A percentile compares a stretch with the other conserved stretches of the same genome.
Conservation (phyloP, 2,888 invertebrate genomes). For the Drosophila villosipedis region DNA sequence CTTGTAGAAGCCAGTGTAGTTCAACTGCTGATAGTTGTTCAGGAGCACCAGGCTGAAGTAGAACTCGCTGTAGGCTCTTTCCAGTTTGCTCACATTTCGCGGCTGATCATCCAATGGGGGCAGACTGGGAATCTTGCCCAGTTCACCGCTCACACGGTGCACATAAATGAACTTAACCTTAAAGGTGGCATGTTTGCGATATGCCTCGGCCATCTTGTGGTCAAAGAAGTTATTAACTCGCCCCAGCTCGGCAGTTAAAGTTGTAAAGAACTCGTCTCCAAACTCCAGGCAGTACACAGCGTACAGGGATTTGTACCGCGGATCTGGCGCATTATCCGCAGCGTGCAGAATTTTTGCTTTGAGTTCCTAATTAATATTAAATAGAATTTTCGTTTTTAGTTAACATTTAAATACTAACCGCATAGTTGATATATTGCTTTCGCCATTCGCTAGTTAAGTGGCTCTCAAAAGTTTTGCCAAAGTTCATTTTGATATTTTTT, state of each 20-base stretch:
- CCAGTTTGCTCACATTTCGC: slow-evolving; percentile 82
- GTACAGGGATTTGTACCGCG: slow-evolving; percentile 85
- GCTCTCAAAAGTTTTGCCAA: slow-evolving; percentile 96
- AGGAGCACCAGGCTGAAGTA: slow-evolving; percentile 97
- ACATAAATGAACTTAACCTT: slow-evolving; percentile 84
- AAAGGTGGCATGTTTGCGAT: slow-evolving; percentile 94
- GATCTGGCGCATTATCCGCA: slow-evolving; percentile 91
- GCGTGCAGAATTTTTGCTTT: slow-evolving; percentile 95
- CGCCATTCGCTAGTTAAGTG: slow-evolving; percentile 99
- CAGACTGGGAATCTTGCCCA: slow-evolving; percentile 1
- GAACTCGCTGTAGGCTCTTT: slow-evolving; percentile 98
- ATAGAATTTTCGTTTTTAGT: neutral
- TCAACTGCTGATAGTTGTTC: slow-evolving; percentile 98
- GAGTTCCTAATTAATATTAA: slow-evolving; percentile 86
- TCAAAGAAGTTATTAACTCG: slow-evolving; percentile 98
- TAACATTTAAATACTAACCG: slow-evolving; percentile 85
- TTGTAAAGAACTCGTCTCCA: slow-evolving; percentile 96
- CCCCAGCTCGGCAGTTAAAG: slow-evolving; percentile 94
- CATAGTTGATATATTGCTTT: slow-evolving; percentile 96
- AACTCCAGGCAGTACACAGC: slow-evolving; percentile 86
- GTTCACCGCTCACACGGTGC: neutral
- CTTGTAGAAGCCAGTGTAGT: slow-evolving; percentile 98
- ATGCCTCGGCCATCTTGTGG: slow-evolving; percentile 98
- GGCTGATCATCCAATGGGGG: slow-evolving; percentile 44
- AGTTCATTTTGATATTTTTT: slow-evolving; percentile 91